Percentiles rank a stretch among this genome's conserved stretches.
phyloP scores from a whole-genome alignment of 1,140 invertebrate species.

The Bombus vancouverensis region DNA sequence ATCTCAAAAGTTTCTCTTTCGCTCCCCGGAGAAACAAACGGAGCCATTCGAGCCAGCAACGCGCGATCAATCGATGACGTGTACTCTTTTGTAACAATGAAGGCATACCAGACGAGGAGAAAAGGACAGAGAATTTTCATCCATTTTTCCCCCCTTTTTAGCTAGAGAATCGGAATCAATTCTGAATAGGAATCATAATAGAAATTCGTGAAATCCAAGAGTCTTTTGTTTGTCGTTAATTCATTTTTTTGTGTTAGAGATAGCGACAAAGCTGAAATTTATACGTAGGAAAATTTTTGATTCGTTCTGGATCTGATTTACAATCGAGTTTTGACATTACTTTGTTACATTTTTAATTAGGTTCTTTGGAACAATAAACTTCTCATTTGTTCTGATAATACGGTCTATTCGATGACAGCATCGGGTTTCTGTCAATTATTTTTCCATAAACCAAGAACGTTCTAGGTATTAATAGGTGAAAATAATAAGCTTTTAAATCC shows the following conservation, averaged over 20 bases:
- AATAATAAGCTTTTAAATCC: conserved; percentile 7
- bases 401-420: background rate
- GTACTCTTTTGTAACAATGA: conserved; percentile 13
- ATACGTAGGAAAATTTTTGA: background rate
- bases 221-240: background rate
- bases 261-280: background rate
- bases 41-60: conserved; percentile 20
- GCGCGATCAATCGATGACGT: conserved; percentile 30
- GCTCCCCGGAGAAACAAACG: conserved; percentile 45
- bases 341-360: background rate
- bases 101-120: background rate
- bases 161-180: background rate
- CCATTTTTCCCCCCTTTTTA: background rate
- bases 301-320: background rate
- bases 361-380: background rate
- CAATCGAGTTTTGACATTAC: background rate
- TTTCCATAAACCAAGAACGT: background rate
- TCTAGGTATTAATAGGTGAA: background rate
- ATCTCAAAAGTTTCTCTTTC: conserved; percentile 46
- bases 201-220: background rate
- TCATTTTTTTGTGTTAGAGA: background rate
- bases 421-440: background rate
- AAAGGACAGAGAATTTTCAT: conserved; percentile 16
- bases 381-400: background rate
- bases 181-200: background rate